Evolutionary conservation across 2,113 vertebrate species (phyloP).

Genomic region (Girardinichthys multiradiatus): DNA sequence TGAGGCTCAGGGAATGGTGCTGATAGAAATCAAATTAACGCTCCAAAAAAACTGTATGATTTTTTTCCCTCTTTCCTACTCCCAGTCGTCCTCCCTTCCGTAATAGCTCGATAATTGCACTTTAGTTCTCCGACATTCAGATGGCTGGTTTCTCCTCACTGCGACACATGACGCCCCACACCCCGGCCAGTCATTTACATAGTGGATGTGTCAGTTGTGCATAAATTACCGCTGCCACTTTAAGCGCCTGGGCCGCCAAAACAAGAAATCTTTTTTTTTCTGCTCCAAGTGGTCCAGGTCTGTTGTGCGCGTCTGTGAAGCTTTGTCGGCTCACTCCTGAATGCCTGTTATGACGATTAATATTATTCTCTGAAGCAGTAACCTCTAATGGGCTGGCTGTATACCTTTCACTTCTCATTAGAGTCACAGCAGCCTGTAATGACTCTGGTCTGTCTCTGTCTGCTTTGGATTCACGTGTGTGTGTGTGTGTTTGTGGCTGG

Average conservation of each 20-base stretch:
- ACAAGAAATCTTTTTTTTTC: constrained; percentile 81
- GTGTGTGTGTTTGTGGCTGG: constrained; percentile 14
- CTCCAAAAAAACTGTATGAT: constrained; percentile 77
- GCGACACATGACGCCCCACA: constrained; percentile 71
- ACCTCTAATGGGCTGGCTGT: constrained; percentile 79
- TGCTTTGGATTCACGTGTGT: constrained; percentile 19
- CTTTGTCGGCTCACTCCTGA: constrained; percentile 62
- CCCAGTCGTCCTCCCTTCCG: constrained; percentile 68
- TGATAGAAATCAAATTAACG: constrained; percentile 85
- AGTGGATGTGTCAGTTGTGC: constrained; percentile 82
- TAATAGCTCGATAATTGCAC: constrained; percentile 88
- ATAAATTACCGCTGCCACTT: constrained; percentile 84
- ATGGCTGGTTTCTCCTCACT: constrained; percentile 73
- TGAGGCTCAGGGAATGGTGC: constrained; percentile 48
- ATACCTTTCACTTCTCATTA: constrained; percentile 82
- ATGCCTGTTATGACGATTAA: constrained; percentile 83
- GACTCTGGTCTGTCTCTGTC: constrained; percentile 59
- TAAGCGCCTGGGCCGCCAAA: constrained; percentile 77
- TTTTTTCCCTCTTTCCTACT: constrained; percentile 75
- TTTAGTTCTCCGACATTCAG: constrained; percentile 84
- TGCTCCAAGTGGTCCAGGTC: constrained; percentile 69
- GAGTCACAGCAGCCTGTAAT: constrained; percentile 70
- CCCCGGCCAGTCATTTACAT: constrained; percentile 84
- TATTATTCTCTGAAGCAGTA: constrained; percentile 81
- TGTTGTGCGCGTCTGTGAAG: constrained; percentile 34